These are phyloP conservation scores for Rhabdomys dilectus DNA, from an alignment of 2,113 vertebrate species.

Conservation along the genomic window DNA sequence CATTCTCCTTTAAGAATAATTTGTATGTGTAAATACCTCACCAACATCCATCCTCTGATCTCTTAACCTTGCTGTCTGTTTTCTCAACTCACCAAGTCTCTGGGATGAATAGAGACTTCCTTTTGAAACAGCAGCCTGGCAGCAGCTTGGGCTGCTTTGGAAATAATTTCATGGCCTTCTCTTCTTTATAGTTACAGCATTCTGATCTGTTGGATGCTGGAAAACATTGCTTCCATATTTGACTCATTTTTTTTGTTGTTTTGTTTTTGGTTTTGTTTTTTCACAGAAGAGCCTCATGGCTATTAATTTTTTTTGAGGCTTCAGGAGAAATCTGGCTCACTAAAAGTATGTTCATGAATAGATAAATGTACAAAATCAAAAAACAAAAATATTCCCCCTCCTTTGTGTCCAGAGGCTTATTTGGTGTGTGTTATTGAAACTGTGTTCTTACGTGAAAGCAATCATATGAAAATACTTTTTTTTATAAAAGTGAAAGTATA, in stretches of 20 bases:
- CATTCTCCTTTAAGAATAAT: not conserved
- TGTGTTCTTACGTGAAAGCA: not conserved
- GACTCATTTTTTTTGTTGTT: not conserved
- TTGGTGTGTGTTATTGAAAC: not conserved
- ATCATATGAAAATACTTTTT: not conserved
- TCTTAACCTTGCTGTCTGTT: not conserved
- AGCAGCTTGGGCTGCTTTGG: too few relatives aligned
- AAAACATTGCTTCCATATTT: not conserved
- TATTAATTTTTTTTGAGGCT: not conserved
- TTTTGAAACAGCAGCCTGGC: not conserved
- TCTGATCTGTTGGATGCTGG: not conserved
- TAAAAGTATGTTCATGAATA: not conserved
- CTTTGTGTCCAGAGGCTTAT: not conserved
- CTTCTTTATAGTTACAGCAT: not conserved
- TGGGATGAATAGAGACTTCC: not conserved
- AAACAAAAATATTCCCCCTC: not conserved
- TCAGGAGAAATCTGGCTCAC: not conserved
- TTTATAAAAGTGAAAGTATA: not conserved
- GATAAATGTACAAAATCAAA: not conserved
- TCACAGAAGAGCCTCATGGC: not conserved
- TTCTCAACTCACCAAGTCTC: not conserved
- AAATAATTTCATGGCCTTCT: not conserved
- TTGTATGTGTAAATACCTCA: not conserved
- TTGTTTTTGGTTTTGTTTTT: conserved; percentile 19
- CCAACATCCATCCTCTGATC: not conserved